phyloP scores from a whole-genome alignment of 2,888 invertebrate genomes.

The Lampropteryx suffumata region DNA sequence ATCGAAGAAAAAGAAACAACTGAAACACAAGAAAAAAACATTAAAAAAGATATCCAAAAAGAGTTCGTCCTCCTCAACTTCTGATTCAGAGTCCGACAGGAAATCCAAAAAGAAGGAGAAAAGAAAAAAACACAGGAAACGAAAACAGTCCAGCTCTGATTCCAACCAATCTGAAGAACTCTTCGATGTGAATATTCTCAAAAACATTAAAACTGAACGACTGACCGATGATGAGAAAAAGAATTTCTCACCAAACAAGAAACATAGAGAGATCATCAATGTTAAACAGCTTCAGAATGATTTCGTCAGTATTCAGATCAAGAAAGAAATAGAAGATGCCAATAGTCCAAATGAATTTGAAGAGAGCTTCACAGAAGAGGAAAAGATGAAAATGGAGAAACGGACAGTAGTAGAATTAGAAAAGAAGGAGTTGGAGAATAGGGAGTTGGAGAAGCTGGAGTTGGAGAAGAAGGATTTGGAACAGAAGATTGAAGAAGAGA shows the following conservation, averaged over 20 bases:
- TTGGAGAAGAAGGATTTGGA: slow-evolving; percentile 5
- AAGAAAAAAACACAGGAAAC: slow-evolving; percentile 48
- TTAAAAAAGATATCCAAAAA: slow-evolving; percentile 61
- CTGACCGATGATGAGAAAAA: slow-evolving; percentile 68
- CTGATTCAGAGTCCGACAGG: slow-evolving; percentile 44
- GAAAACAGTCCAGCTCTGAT: slow-evolving; percentile 54
- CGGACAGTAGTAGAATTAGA: slow-evolving; percentile 11
- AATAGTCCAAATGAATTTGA: slow-evolving; percentile 15
- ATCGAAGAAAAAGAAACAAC: slow-evolving; percentile 58
- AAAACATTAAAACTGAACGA: slow-evolving; percentile 73
- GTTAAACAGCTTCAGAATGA: slow-evolving; percentile 75
- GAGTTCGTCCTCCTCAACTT: slow-evolving; percentile 49
- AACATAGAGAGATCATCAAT: slow-evolving; percentile 69
- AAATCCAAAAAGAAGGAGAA: slow-evolving; percentile 43
- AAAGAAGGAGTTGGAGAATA: not conserved
- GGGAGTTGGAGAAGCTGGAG: slow-evolving; percentile 8
- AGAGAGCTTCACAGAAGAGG: slow-evolving; percentile 22
- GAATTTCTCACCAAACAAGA: slow-evolving; percentile 62
- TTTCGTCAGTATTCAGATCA: slow-evolving; percentile 69
- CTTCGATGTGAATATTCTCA: slow-evolving; percentile 70
- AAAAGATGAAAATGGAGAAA: slow-evolving; percentile 4
- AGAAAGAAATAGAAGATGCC: slow-evolving; percentile 53
- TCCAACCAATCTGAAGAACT: slow-evolving; percentile 59
- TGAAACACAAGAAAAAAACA: slow-evolving; percentile 58
- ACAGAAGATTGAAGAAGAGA: not conserved